A percentile compares a stretch with the other conserved stretches of the same genome.
phyloP scores from a whole-genome alignment of 2,113 vertebrate species.

The Gorilla gorilla region DNA sequence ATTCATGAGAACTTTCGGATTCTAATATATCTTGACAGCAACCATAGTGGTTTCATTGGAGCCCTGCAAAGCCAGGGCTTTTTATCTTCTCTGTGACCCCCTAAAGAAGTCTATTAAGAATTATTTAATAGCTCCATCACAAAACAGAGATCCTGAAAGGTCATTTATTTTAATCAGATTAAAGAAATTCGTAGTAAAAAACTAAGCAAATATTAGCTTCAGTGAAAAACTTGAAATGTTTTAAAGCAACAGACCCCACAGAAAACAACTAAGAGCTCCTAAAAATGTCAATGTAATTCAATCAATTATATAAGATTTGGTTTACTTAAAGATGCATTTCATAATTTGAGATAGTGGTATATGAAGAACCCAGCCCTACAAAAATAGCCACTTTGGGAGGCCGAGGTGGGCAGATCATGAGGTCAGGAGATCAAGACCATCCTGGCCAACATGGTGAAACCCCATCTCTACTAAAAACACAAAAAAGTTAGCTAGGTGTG shows the following conservation, averaged over 20 bases:
- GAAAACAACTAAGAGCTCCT: constrained; percentile 76
- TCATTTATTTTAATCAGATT: constrained; percentile 56
- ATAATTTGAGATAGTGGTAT: constrained; percentile 62
- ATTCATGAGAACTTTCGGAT: background rate
- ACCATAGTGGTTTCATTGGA: background rate
- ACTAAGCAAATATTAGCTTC: constrained; percentile 40
- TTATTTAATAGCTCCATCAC: background rate
- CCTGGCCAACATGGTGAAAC: too few species aligned
- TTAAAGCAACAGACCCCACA: constrained; percentile 66
- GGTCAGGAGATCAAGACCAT: too few species aligned
- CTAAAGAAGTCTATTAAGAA: constrained; percentile 15
- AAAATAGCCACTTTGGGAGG: background rate
- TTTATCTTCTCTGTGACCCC: background rate
- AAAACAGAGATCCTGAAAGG: constrained; percentile 26
- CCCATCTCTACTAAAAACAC: too few species aligned
- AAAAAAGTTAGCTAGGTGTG: too few species aligned
- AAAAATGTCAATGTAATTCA: constrained; percentile 52
- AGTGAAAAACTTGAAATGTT: constrained; percentile 53
- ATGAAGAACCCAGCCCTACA: constrained; percentile 50
- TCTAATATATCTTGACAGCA: background rate
- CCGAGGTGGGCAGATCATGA: too few species aligned
- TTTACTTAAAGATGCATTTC: constrained; percentile 57
- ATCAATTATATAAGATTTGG: constrained; percentile 73
- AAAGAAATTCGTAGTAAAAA: constrained; percentile 38
- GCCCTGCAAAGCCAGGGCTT: background rate